Evolutionary conservation across 2,888 invertebrate genomes (phyloP).

Genomic region (Caenorhabditis japonica): DNA sequence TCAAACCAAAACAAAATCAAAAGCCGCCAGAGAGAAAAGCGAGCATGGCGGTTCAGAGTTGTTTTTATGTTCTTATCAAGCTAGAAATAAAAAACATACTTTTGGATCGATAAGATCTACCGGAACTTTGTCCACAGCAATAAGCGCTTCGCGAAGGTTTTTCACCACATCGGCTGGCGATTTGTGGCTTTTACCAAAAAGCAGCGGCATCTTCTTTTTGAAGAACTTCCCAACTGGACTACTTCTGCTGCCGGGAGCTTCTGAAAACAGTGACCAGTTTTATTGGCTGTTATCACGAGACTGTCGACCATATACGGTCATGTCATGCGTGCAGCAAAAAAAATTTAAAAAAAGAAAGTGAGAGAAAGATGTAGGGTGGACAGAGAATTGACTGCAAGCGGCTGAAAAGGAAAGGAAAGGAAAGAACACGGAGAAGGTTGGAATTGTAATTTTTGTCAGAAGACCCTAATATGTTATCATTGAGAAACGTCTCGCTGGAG

Average conservation of each 20-base stretch:
- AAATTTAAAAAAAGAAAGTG: background rate
- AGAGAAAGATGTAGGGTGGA: too few species aligned
- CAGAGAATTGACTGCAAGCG: too few species aligned
- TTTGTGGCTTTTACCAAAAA: constrained; percentile 46
- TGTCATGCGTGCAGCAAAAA: background rate
- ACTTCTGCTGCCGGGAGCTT: background rate
- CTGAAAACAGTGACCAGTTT: constrained; percentile 22
- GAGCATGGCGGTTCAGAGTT: too few species aligned
- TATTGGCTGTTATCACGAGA: background rate
- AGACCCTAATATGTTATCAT: constrained; percentile 35
- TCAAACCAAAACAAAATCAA: too few species aligned
- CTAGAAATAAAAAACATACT: too few species aligned
- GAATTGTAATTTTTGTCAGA: constrained; percentile 20
- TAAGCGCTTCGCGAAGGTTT: constrained; percentile 91
- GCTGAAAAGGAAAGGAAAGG: constrained; percentile 6
- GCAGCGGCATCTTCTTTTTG: constrained; percentile 21
- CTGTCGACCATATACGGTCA: too few species aligned
- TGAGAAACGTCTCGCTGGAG: constrained; percentile 35
- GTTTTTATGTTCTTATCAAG: too few species aligned
- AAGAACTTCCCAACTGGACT: background rate
- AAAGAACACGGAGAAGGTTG: constrained; percentile 18
- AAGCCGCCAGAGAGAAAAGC: too few species aligned
- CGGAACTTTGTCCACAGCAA: constrained; percentile 85
- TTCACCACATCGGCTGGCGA: constrained; percentile 93
- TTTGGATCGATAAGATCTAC: constrained; percentile 2